Percentiles rank a stretch among this genome's conserved stretches.
Conservation (phyloP, 2,797 vertebrate species). For the Lycodopsis pacificus region DNA sequence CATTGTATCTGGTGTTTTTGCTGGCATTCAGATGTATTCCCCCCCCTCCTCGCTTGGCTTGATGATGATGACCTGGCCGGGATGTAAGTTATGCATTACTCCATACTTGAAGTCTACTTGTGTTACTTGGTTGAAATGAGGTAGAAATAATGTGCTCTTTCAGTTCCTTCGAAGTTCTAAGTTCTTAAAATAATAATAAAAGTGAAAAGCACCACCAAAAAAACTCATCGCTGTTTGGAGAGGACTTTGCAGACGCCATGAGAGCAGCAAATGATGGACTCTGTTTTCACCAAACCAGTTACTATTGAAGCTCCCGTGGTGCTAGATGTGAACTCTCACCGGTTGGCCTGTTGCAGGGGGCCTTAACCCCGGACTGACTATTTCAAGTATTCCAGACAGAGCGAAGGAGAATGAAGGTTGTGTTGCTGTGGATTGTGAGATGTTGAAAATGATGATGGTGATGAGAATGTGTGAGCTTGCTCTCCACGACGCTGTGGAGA, state of each 20-base stretch:
- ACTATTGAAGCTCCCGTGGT: slow-evolving; percentile 60
- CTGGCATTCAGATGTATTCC: slow-evolving; percentile 70
- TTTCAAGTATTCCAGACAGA: slow-evolving; percentile 55
- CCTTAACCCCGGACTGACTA: slow-evolving; percentile 28
- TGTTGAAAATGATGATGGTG: slow-evolving; percentile 8
- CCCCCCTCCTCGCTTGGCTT: slow-evolving; percentile 41
- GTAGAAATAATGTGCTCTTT: slow-evolving; percentile 53
- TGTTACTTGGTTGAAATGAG: slow-evolving; percentile 61
- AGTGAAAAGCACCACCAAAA: slow-evolving; percentile 57
- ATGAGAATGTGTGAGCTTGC: slow-evolving; percentile 37
- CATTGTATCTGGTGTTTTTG: slow-evolving; percentile 54
- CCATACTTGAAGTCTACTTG: slow-evolving; percentile 77
- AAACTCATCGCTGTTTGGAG: slow-evolving; percentile 22
- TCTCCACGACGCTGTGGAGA: background rate
- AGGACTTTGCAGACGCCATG: slow-evolving; percentile 7
- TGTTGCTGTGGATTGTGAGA: slow-evolving; percentile 39
- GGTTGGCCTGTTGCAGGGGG: slow-evolving; percentile 37
- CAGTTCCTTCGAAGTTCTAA: slow-evolving; percentile 38
- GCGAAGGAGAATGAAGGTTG: slow-evolving; percentile 24
- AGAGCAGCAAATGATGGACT: slow-evolving; percentile 25
- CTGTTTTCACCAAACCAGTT: slow-evolving; percentile 51
- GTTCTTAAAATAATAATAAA: slow-evolving; percentile 37
- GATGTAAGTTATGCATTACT: slow-evolving; percentile 73
- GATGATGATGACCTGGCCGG: slow-evolving; percentile 34
- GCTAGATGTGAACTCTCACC: slow-evolving; percentile 63